Evolutionary conservation across 1,140 invertebrate genomes (phyloP), one percentile per base, ranked within the genome.

Genomic region (Teleogryllus occipitalis): DNA sequence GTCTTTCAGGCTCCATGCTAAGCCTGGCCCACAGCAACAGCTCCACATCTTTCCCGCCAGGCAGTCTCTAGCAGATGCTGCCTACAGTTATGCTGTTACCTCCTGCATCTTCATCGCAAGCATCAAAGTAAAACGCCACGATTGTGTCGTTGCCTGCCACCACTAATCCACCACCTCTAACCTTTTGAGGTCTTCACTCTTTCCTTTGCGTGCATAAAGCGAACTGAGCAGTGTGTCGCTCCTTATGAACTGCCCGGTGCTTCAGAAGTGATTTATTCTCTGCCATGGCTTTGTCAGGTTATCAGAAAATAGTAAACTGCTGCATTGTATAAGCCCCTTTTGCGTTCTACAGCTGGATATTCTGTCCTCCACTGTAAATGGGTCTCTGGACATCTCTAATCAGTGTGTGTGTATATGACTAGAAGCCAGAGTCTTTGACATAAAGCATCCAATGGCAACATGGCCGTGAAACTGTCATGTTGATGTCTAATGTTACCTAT

Each of bases 1-100:
- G 95, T 85, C 90, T 97, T 80, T 96, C 95, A 73, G 97, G 96
- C 82, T 97, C 95, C 82, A 95, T 97, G 93, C 90, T 98, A 84
- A 97, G 95, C 88, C 90, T 98, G 86, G 95, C 94, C 82, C 94
- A 96, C 89, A 96, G 94, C 89, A 96, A 96, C 91, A 96, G 94
- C 88, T 96, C 94, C 82, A 94, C 93, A 84, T 94, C 93, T 87
- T 95, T 95, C 87, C 93, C 93, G 84, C 93, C 93, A 85, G 93
- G 93, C 86, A 94, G 93, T 87, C 92, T 95, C 86, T 94, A 93
- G 89, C 86, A 84, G 21, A 65, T 65, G 54, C 54, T 65, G 54
- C 54, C 54, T 65, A 14, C 54, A 10, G 54, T 65, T 65, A 10
- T 65, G 18, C 54, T 65, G 54, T 65, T 65, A 14, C 54, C 54